Percentiles rank a stretch among this genome's conserved stretches.
These are phyloP conservation scores for Microcebus jonahi DNA, from an alignment of 2,113 vertebrate genomes.

Conservation along the genomic window DNA sequence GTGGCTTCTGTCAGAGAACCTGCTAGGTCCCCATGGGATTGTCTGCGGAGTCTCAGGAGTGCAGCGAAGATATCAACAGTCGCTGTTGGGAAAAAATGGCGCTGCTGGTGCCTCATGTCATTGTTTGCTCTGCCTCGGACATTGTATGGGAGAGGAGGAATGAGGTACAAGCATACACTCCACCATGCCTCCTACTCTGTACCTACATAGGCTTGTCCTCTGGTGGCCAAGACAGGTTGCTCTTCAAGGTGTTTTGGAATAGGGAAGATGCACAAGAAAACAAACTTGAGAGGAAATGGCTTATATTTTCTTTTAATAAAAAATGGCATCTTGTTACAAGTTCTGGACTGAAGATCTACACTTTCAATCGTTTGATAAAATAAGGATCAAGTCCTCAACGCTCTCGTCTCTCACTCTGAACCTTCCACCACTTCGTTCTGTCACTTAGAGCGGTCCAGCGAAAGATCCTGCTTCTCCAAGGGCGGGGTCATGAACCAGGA, in stretches of 20 bases:
- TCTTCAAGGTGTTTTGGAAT: not conserved
- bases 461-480: not conserved
- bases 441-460: not conserved
- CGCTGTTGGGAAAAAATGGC: not conserved
- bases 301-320: not conserved
- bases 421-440: not conserved
- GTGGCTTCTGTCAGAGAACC: not conserved
- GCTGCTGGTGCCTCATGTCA: too few relatives aligned
- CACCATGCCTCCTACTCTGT: not conserved
- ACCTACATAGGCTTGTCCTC: not conserved
- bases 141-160: not conserved
- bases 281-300: not conserved
- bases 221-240: not conserved
- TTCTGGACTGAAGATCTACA: not conserved
- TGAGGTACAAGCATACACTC: not conserved
- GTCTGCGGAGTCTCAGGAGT: not conserved
- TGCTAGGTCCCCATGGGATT: not conserved
- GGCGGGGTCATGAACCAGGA: slow-evolving; percentile 55
- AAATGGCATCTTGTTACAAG: not conserved
- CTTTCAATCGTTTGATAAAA: not conserved
- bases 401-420: not conserved
- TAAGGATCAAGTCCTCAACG: not conserved
- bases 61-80: not conserved
- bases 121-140: not conserved
- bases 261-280: not conserved